These are phyloP conservation scores for Octopus sinensis DNA, from an alignment of 1,140 invertebrate species.

Conservation along the genomic window DNA sequence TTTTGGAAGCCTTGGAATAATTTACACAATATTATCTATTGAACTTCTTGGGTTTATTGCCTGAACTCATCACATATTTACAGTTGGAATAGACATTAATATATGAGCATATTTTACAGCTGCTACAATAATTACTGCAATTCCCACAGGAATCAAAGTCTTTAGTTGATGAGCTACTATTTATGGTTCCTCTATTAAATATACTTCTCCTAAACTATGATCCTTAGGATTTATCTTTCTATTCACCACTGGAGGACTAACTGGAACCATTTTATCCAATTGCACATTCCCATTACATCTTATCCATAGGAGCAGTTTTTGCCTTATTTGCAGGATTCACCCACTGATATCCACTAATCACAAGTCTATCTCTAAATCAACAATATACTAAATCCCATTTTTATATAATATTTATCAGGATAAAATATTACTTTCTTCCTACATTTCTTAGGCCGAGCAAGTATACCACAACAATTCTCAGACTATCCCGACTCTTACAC, in stretches of 20 bases:
- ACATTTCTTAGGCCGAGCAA: background rate
- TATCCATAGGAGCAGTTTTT: no score
- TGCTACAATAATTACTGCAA: no score
- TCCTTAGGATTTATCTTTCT: no score
- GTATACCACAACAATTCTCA: background rate
- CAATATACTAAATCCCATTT: background rate
- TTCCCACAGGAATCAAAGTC: no score
- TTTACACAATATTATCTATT: slow-evolving; percentile 55
- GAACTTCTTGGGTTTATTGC: slow-evolving; percentile 53
- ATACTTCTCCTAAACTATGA: no score
- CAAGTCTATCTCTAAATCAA: background rate
- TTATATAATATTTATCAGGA: background rate
- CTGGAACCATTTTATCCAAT: no score
- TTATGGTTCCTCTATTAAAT: no score
- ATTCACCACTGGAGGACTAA: no score
- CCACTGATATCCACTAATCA: background rate
- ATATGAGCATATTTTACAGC: no score
- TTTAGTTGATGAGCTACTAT: no score
- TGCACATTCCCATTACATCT: no score
- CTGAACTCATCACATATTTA: slow-evolving; percentile 57
- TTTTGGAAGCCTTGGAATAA: slow-evolving; percentile 41
- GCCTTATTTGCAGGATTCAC: background rate
- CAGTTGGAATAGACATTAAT: slow-evolving; percentile 59
- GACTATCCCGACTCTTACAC: background rate
- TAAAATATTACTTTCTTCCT: background rate